A percentile compares a stretch with the other conserved stretches of the same genome.
phyloP scores from a whole-genome alignment of 53 echinoderm and acorn worm genomes.

The Arbacia lixula region DNA sequence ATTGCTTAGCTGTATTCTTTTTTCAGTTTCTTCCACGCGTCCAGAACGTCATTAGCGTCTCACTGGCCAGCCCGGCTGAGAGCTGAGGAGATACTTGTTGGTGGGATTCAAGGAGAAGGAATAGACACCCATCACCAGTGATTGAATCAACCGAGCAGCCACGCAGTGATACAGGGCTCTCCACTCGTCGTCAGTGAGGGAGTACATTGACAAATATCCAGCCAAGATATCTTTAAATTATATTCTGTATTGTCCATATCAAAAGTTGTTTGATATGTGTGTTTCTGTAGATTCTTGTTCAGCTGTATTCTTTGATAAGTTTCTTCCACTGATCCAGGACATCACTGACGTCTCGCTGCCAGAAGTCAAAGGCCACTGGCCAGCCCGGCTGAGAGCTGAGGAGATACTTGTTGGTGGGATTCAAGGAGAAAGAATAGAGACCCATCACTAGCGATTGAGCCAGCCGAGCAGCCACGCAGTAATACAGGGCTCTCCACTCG shows the following conservation, averaged over 20 bases:
- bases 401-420: slow-evolving; percentile 66
- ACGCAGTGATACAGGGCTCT: slow-evolving; percentile 61
- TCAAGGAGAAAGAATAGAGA: slow-evolving; percentile 41
- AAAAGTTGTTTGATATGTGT: too few relatives aligned
- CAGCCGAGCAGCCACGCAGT: slow-evolving; percentile 64
- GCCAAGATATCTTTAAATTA: too few relatives aligned
- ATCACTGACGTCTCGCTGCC: slow-evolving; percentile 45
- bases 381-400: slow-evolving; percentile 72
- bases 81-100: slow-evolving; percentile 58
- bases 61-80: slow-evolving; percentile 76
- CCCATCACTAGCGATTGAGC: slow-evolving; percentile 65
- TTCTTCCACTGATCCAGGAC: slow-evolving; percentile 50
- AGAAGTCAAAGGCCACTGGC: slow-evolving; percentile 65
- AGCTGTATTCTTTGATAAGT: too few relatives aligned
- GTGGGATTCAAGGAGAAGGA: slow-evolving; percentile 46
- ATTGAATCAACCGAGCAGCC: slow-evolving; percentile 66
- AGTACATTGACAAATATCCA: slow-evolving; percentile 56
- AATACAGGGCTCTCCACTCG: slow-evolving; percentile 65
- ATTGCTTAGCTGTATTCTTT: too few relatives aligned
- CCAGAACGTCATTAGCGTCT: slow-evolving; percentile 28
- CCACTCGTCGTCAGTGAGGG: slow-evolving; percentile 59
- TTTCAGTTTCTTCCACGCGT: slow-evolving; percentile 45
- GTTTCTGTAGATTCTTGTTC: too few relatives aligned
- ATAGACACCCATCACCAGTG: slow-evolving; percentile 63
- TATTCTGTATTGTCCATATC: too few relatives aligned